Evolutionary conservation across 2,113 vertebrate genomes (phyloP), one percentile per base, ranked within the genome.

Genomic region (Hyla sarda): DNA sequence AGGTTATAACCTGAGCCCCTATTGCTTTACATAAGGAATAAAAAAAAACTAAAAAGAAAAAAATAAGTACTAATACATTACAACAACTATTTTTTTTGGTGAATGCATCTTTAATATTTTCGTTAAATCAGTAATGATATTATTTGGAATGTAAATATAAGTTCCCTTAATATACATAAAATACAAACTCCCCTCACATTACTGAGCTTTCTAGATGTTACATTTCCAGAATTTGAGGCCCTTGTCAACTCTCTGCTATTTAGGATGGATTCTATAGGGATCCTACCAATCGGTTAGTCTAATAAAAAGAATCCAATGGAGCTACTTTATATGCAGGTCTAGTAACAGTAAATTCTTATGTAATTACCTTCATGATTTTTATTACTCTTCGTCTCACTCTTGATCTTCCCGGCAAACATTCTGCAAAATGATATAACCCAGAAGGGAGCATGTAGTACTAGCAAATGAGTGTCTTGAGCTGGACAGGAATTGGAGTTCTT

Each of bases 341-440:
- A 47, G 69, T 60, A 62, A 84, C 17, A 17, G 32, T 65, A 84
- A 84, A 60, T 76, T 84, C 60, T 65, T 75, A 25, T 34, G 56
- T 48, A 74, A 84, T 84, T 84, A 84, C 41, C 83, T 58, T 41
- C 30, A 60, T 74, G 71, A 74, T 58, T 75, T 75, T 73, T 73
- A 83, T 83, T 83, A 73, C 60, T 58, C 69, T 83, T 41, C 16
- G 5, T 23, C 30, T 73, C 69, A n/a, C 71, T 54, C 69, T 75
- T 52, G 65, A 74, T 75, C 54, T 83, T 37, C 54, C 56, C 14
- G 58, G 30, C 48, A 75, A 74, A 58, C 34, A 83, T 83, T 83
- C 58, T n/a, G 82, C 30, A 75, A 74, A 83, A 45, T 83, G 7
- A 60, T 83, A 83, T 75, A 52, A 83, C 69, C 52, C 82, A 45